Base-by-base conservation (phyloP, 2,888 invertebrate genomes). In the Trilocha varians region DNA sequence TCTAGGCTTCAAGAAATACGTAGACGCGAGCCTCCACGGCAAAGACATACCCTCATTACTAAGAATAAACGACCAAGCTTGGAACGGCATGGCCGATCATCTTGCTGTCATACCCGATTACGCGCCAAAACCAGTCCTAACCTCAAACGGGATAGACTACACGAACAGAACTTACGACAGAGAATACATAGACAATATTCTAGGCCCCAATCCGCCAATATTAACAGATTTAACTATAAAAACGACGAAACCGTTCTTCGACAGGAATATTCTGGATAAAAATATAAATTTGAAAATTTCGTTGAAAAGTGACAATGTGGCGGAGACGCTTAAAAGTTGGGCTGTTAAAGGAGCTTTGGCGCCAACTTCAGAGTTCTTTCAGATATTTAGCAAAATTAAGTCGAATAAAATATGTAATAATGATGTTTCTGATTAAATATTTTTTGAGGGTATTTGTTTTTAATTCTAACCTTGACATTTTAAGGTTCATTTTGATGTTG, bases 161-260 rank as follows among this genome's bases (percentile, higher is more conserved):
- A 83, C 83, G 0, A 60, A 72, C 36, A 60, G 57, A 15, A 36
- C 38, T 0, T 74, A 79, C 13, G 59, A 76, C 8, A 65, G 68
- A 1, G 41, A 60, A 0, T 82, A 78, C 4, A 64, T 79, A 0
- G 63, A 72, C 0, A 54, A 47, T 0, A n/a, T 79, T 0, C 36
- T 84, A 0, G 83, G 83, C 0, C 75, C 82, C 0, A 43, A 70
- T 14, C 79, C 82, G 0, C 80, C 83, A 0, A n/a, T 69, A 0
- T 40, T 83, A 0, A 75, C 70, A 0, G 69, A 70, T 1, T 34
- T 84, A 1, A 63, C 57, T 0, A 57, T 84, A 0, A 65, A 56
- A 15, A 53, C 62, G 0, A 48, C 60, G 0, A 63, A 52, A 16
- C 38, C 47, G 0, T 83, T 77, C 48, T 74, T 65, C 34, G 72